Evolutionary conservation across 2,888 invertebrate species (phyloP), one percentile per base, ranked within the genome.

Genomic region (Patella caerulea): DNA sequence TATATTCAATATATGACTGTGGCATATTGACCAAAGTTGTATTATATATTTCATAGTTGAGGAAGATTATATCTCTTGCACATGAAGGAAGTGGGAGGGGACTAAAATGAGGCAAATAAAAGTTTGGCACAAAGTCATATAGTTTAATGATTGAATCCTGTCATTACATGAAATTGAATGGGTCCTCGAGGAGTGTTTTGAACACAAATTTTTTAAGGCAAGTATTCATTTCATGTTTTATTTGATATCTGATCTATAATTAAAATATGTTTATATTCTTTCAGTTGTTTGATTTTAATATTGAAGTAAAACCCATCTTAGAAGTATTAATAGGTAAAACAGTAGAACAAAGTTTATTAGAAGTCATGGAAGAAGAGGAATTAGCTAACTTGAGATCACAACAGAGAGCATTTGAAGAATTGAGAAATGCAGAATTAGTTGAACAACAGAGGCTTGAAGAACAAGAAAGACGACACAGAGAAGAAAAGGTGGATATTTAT

Each of bases 321-420:
- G 97, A 98, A 92, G 95, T 95, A 74, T 93, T 98, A 81, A 96
- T 98, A 71, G 97, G 97, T 75, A 96, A 96, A 92, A 96, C 96
- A 80, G 93, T 97, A 79, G 96, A 98, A 91, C 97, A 97, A 93
- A 95, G 97, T 72, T 93, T 98, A 85, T 94, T 96, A 17, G 98
- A 98, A 92, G 96, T 97, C 59, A 94, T 97, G 85, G 97, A 98
- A 91, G 98, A 98, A 91, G 97, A 98, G 92, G 98, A 98, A 92
- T 93, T 97, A 84, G 95, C 95, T 5, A 94, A 95, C 52, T 93
- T 98, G 83, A 93, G 95, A 79, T 95, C 95, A 88, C 96, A 97
- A 90, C 96, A 96, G 91, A 93, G 95, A 90, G 92, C 94, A 89
- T 95, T 94, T 89, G 91, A 93, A 82, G 94, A 95, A 91, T 93